Conservation (phyloP, 2,797 vertebrate species). For the Sebastes reedi region DNA sequence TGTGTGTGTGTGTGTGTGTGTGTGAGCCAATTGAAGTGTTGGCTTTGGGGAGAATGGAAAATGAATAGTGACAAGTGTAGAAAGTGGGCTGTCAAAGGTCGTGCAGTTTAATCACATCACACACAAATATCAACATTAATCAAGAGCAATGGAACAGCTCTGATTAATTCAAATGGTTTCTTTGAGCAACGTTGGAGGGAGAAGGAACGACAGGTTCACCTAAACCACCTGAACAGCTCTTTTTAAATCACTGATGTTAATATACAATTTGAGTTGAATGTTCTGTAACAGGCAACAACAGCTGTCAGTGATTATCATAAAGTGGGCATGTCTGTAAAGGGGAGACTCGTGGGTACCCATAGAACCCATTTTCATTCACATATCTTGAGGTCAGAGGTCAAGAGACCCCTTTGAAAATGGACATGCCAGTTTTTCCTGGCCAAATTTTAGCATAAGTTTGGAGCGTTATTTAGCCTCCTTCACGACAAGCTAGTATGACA, state of each 20-base stretch:
- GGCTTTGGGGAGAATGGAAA: constrained; percentile 28
- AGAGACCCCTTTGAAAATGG: too few species aligned
- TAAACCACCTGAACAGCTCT: background rate
- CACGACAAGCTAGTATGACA: too few species aligned
- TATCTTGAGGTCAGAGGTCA: too few species aligned
- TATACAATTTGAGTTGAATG: background rate
- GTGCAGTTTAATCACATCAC: constrained; percentile 33
- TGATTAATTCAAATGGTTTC: constrained; percentile 9
- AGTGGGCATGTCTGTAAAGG: too few species aligned
- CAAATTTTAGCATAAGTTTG: too few species aligned
- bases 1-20: constrained; percentile 9
- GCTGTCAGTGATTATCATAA: too few species aligned
- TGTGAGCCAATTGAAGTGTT: constrained; percentile 25
- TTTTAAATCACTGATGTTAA: background rate
- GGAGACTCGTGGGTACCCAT: too few species aligned
- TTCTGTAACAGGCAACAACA: background rate
- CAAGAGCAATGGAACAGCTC: constrained; percentile 3
- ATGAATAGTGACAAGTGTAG: constrained; percentile 59
- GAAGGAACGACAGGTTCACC: background rate
- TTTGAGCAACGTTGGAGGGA: background rate
- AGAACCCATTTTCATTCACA: too few species aligned
- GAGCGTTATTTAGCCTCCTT: too few species aligned
- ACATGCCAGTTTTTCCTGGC: too few species aligned
- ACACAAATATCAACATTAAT: constrained; percentile 26
- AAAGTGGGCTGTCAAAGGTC: constrained; percentile 37